Evolutionary conservation across 2,113 vertebrate species (phyloP).

Genomic region (Gnathonemus echidnorhynchus): DNA sequence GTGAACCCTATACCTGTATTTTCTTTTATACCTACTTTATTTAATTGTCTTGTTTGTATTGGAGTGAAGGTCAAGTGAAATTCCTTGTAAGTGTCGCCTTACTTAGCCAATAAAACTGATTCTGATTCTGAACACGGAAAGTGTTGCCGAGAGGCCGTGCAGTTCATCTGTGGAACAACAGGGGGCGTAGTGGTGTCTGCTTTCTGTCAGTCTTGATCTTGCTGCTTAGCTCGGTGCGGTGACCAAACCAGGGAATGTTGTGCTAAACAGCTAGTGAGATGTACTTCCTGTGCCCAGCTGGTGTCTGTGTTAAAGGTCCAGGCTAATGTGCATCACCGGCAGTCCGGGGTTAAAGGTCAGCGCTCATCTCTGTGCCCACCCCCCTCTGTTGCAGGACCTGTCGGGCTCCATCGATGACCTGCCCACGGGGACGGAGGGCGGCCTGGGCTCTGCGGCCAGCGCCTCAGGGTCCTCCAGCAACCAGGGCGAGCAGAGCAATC

Average conservation of each 20-base stretch:
- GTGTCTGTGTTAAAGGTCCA: not conserved
- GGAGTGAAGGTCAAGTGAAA: no score
- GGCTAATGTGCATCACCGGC: not conserved
- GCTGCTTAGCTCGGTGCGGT: not conserved
- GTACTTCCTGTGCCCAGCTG: not conserved
- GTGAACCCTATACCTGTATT: not conserved
- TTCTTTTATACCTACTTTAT: no score
- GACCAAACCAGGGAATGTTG: not conserved
- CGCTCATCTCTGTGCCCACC: not conserved
- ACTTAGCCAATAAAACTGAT: no score
- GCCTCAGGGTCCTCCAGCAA: conserved; percentile 78
- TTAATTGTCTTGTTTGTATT: not conserved
- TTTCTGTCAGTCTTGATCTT: not conserved
- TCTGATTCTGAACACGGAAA: not conserved
- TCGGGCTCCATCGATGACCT: conserved; percentile 94
- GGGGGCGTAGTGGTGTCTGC: not conserved
- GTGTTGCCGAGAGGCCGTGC: not conserved
- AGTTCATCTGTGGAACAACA: not conserved
- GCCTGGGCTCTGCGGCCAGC: conserved; percentile 74
- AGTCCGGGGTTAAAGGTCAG: not conserved
- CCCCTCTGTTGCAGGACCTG: conserved; percentile 70
- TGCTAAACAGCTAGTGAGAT: not conserved
- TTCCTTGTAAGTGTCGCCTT: no score
- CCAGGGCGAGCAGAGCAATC: conserved; percentile 85
- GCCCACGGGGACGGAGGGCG: conserved; percentile 85